phyloP scores from a whole-genome alignment of 2,113 vertebrate genomes.

The Phyllostomus hastatus region DNA sequence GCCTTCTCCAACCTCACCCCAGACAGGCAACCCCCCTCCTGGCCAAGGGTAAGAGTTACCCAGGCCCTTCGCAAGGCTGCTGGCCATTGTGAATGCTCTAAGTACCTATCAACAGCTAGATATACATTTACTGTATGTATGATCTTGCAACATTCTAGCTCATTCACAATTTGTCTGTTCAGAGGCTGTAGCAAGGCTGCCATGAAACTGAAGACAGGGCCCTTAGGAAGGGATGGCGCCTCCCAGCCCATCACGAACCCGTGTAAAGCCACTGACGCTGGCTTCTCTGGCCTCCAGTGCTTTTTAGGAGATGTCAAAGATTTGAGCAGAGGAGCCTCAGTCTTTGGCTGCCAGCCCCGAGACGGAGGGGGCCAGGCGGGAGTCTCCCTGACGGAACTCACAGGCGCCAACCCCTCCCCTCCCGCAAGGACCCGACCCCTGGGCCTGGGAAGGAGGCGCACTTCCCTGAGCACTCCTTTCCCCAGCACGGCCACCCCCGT shows the following conservation, averaged over 20 bases:
- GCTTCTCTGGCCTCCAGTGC: not conserved
- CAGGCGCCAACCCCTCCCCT: not conserved
- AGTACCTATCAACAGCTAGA: not conserved
- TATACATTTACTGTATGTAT: not conserved
- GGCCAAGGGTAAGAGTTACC: not conserved
- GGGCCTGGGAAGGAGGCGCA: not conserved
- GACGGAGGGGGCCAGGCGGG: not conserved
- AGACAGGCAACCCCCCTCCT: not conserved
- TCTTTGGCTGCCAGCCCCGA: not conserved
- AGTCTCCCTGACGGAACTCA: not conserved
- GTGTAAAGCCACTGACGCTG: not conserved
- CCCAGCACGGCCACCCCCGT: not conserved
- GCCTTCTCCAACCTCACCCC: not conserved
- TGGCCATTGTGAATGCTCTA: not conserved
- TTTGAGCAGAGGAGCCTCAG: not conserved
- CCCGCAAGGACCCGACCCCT: not conserved
- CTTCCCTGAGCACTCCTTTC: not conserved
- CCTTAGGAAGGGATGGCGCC: not conserved
- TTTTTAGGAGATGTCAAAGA: not conserved
- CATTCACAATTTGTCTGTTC: slow-evolving; percentile 37
- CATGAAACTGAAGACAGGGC: not conserved
- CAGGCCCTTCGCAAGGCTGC: not conserved
- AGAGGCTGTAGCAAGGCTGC: not conserved
- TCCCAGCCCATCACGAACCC: not conserved
- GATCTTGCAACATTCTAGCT: slow-evolving; percentile 26